Percentiles rank a stretch among this genome's conserved stretches.
Conservation (phyloP, 2,888 invertebrate genomes). For the Cryptosula pallasiana region DNA sequence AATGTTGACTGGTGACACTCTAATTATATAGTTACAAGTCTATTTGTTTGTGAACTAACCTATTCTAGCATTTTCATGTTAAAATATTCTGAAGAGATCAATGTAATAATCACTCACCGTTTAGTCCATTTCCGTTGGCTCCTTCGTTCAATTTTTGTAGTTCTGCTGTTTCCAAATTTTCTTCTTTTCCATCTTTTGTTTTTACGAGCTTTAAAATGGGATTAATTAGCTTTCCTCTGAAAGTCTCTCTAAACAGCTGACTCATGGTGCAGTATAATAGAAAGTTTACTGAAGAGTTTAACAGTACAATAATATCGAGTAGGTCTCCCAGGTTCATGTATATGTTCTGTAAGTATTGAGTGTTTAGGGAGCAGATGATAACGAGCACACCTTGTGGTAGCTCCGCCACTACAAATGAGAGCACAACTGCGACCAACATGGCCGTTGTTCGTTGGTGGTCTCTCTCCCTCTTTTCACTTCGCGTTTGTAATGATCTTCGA, state of each 20-base stretch:
- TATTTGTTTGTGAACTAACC: too few species aligned
- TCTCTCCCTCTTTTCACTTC: not conserved
- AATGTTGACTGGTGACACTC: too few species aligned
- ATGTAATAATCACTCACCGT: too few species aligned
- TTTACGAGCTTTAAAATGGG: not conserved
- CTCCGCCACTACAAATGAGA: constrained; percentile 82
- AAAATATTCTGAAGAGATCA: too few species aligned
- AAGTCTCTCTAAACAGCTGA: constrained; percentile 72
- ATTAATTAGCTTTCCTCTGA: constrained; percentile 39
- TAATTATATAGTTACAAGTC: too few species aligned
- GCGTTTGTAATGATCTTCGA: not conserved
- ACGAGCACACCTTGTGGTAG: constrained; percentile 73
- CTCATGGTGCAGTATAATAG: constrained; percentile 92
- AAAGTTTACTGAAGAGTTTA: constrained; percentile 90
- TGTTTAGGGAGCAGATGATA: constrained; percentile 60
- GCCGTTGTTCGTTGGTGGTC: constrained; percentile 66
- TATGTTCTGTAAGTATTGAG: constrained; percentile 57
- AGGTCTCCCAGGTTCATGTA: constrained; percentile 66
- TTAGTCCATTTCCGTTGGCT: too few species aligned
- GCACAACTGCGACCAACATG: constrained; percentile 78
- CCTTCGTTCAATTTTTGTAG: not conserved
- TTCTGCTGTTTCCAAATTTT: not conserved
- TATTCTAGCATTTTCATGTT: too few species aligned
- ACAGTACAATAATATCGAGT: constrained; percentile 82
- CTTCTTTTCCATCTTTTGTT: not conserved